Evolutionary conservation across 2,888 invertebrate genomes (phyloP).

Genomic region (Callosobruchus maculatus): DNA sequence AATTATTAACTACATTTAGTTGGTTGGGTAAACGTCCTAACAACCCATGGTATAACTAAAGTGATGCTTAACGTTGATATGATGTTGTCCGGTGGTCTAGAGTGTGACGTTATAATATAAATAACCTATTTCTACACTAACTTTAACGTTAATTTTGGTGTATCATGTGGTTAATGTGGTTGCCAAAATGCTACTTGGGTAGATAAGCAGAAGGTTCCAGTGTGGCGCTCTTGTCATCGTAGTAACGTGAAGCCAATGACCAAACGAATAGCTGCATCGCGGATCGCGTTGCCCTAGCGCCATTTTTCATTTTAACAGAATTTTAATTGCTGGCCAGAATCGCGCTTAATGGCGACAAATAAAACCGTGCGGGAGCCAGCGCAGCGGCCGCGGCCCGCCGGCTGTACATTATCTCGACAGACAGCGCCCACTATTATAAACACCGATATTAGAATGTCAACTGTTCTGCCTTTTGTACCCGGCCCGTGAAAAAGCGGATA

Average conservation of each 20-base stretch:
- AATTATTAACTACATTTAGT: too few relatives aligned
- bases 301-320: conserved; percentile 37
- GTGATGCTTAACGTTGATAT: too few relatives aligned
- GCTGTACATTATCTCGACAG: conserved; percentile 24
- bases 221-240: neutral
- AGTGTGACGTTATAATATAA: too few relatives aligned
- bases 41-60: too few relatives aligned
- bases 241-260: neutral
- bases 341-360: conserved; percentile 31
- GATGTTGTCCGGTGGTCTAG: too few relatives aligned
- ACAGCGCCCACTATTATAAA: conserved; percentile 24
- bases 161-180: too few relatives aligned
- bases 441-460: conserved; percentile 26
- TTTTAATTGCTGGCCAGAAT: conserved; percentile 33
- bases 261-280: conserved; percentile 22
- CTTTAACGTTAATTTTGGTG: too few relatives aligned
- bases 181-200: too few relatives aligned
- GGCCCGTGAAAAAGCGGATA: neutral
- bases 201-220: too few relatives aligned
- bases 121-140: too few relatives aligned
- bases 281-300: conserved; percentile 9
- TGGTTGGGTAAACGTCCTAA: too few relatives aligned
- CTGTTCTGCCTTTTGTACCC: neutral
- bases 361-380: neutral
- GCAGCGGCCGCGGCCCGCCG: conserved; percentile 10